Evolutionary conservation across 1,140 invertebrate genomes (phyloP), one percentile per base, ranked within the genome.

Genomic region (Neodiprion pinetum): DNA sequence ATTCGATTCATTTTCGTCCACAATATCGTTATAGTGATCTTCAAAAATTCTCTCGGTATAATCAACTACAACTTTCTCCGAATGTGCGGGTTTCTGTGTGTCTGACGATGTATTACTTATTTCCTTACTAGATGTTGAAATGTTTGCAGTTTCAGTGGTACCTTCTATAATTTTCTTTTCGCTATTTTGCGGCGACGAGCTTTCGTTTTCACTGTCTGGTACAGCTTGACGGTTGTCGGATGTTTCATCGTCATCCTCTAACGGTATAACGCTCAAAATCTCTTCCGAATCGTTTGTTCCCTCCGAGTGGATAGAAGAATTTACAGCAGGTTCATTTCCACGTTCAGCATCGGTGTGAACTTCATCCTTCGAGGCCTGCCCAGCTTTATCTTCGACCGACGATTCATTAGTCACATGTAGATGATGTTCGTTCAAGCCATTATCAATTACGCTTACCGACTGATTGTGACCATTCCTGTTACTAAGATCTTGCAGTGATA

Each of bases 11-110:
- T 49, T 73, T 61, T 88, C 86, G 70, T 88, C 84, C 0, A 75
- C 74, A 73, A 88, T 88, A 72, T 88, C 86, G 65, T 88, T 88
- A 65, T 88, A 86, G 9, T 85, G 83, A 76, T 88, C 87, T 77
- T 88, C 86, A 5, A 83, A 72, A 9, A 78, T 61, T 8, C 53
- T 61, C 53, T 61, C 5, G 5, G 53, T 61, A 61, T 61, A 61
- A 17, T 61, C 53, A 17, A 5, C 53, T 14, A 9, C 9, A 12
- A 4, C n/a, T 61, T 61, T 8, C 4, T 61, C 53, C n/a, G 53
- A 61, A 1, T 61, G 11, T 61, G 0, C 53, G n/a, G 53, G 11
- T 8, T 61, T 61, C 5, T 14, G 11, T 61, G 11, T 17, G n/a
- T 61, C 9, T 12, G 53, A 5, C n/a, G n/a, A 61, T 61, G 11